These are phyloP conservation scores for Denticeps clupeoides DNA, from an alignment of 2,797 vertebrate genomes.

Conservation along the genomic window DNA sequence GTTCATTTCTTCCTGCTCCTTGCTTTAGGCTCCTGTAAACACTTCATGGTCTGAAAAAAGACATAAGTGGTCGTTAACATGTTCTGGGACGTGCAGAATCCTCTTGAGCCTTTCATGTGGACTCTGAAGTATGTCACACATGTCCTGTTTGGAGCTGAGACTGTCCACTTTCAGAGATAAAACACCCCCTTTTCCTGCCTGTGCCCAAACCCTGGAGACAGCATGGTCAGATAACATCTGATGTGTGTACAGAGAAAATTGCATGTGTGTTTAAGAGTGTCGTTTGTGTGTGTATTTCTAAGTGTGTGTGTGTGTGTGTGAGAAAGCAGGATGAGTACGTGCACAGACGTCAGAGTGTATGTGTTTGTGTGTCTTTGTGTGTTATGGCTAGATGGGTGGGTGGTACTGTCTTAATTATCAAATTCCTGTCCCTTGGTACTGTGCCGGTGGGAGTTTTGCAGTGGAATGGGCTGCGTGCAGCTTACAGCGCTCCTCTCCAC, in stretches of 20 bases:
- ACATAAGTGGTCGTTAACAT: slow-evolving; percentile 20
- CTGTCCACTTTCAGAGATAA: slow-evolving; percentile 43
- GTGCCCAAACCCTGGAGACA: slow-evolving; percentile 55
- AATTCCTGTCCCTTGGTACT: slow-evolving; percentile 58
- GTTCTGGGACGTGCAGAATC: slow-evolving; percentile 13
- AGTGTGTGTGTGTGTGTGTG: not conserved
- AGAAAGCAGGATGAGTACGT: too few species aligned
- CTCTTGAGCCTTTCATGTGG: slow-evolving; percentile 26
- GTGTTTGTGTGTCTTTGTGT: slow-evolving; percentile 15
- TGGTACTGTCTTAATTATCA: slow-evolving; percentile 46
- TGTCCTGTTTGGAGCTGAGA: slow-evolving; percentile 37
- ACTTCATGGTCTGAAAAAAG: slow-evolving; percentile 23
- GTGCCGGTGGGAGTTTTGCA: slow-evolving; percentile 66
- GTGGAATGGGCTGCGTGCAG: too few species aligned
- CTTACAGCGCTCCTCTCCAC: too few species aligned
- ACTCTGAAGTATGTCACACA: slow-evolving; percentile 17
- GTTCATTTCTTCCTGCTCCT: slow-evolving; percentile 12
- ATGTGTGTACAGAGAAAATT: too few species aligned
- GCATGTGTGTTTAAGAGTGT: too few species aligned
- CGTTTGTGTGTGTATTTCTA: slow-evolving; percentile 35
- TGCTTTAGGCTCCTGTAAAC: slow-evolving; percentile 21
- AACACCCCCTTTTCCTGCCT: slow-evolving; percentile 58
- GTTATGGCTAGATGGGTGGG: slow-evolving; percentile 43
- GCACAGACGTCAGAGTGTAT: too few species aligned
- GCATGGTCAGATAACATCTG: slow-evolving; percentile 47